Percentiles rank a stretch among this genome's conserved stretches.
Conservation (phyloP, 2,888 invertebrate species). For the Sphaerolaimus hirsutus region DNA sequence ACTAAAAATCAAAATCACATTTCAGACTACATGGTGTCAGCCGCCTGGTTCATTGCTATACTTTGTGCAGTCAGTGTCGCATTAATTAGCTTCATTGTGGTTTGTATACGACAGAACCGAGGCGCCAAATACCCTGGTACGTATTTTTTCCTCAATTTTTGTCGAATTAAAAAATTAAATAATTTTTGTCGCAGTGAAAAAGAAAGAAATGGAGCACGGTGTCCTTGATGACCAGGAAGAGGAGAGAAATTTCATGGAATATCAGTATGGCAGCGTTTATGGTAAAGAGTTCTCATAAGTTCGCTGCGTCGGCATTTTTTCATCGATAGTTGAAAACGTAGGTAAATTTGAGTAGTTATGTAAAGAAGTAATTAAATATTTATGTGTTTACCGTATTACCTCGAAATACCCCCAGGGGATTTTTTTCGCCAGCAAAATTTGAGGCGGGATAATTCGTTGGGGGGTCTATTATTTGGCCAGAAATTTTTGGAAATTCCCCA, state of each 20-base stretch:
- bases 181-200: conserved; percentile 6
- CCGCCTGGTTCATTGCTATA: conserved; percentile 29
- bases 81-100: conserved; percentile 19
- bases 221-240: conserved; percentile 12
- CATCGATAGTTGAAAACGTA: too few species aligned
- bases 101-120: conserved; percentile 10
- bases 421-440: too few species aligned
- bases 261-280: conserved; percentile 13
- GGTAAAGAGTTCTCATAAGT: conserved; percentile 1
- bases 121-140: conserved; percentile 7
- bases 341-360: too few species aligned
- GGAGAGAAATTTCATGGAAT: conserved; percentile 17
- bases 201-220: conserved; percentile 14
- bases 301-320: too few species aligned
- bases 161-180: not conserved
- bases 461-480: too few species aligned
- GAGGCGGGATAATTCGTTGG: too few species aligned
- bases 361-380: too few species aligned
- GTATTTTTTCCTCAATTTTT: not conserved
- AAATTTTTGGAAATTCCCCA: too few species aligned
- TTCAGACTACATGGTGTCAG: conserved; percentile 22
- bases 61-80: conserved; percentile 23
- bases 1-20: too few species aligned
- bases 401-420: too few species aligned
- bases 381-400: too few species aligned